Evolutionary conservation across 2,113 vertebrate genomes (phyloP), one percentile per base, ranked within the genome.

Genomic region (Spheniscus mendiculus): DNA sequence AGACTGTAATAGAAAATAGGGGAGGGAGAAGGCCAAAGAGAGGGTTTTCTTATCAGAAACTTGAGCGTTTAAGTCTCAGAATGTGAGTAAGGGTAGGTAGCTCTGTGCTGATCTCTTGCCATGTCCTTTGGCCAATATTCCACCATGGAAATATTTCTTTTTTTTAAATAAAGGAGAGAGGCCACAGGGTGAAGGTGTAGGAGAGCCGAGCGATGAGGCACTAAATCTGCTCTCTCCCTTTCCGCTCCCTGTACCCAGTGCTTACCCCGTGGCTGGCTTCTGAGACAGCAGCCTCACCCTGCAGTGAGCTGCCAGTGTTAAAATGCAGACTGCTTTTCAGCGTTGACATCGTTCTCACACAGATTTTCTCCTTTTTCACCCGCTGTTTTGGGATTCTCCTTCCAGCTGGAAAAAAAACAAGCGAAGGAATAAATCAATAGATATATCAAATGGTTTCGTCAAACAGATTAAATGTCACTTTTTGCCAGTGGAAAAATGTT

Each of bases 331-430:
- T 7, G 11, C 65, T 71, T 77, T 66, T 25, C 36, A 17, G 4
- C 4, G 3, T 19, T 36, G 27, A 14, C 55, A 15, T 42, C 2
- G 2, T 29, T 44, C 42, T 47, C 2, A 0, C 15, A 2, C 45
- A 25, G n/a, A 16, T 45, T 85, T 66, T 61, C 45, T 52, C 49
- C 21, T 53, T 58, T 49, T 27, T 34, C 40, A 40, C n/a, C 42
- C 15, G 3, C 23, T 44, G 42, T 18, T 79, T 42, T 27, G 45
- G 59, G n/a, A 27, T 73, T 73, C n/a, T 78, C 36, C 59, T 59
- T 84, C 52, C 40, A 78, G 15, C 29, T 45, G 44, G 52, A 49
- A 85, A 52, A 52, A 45, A 63, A 77, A 38, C 63, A 49, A 87
- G 40, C 4, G 4, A 27, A 58, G 19, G 25, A 65, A 34, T 45